Percentiles rank a stretch among this genome's conserved stretches.
Conservation (phyloP, 1,140 invertebrate genomes). For the Neomicropteryx cornuta region DNA sequence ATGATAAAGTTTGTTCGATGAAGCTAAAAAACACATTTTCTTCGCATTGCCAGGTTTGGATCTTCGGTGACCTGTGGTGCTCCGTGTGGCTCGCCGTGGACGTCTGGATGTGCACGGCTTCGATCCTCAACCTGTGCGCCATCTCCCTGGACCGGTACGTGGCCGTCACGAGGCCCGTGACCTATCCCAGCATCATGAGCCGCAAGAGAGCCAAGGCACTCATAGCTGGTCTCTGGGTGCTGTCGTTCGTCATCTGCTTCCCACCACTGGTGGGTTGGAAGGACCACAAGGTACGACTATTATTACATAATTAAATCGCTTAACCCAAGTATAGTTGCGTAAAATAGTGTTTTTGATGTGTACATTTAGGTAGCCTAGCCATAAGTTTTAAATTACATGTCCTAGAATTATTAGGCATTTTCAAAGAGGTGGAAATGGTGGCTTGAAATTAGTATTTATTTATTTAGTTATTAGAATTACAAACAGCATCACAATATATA, state of each 20-base stretch:
- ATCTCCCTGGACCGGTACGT: slow-evolving; percentile 91
- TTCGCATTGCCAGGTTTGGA: slow-evolving; percentile 83
- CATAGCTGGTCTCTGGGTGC: slow-evolving; percentile 84
- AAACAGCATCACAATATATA: too few relatives aligned
- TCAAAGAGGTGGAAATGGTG: too few relatives aligned
- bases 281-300: slow-evolving; percentile 64
- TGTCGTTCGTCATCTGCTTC: slow-evolving; percentile 94
- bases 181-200: slow-evolving; percentile 90
- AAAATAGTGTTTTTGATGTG: background rate
- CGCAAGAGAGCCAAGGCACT: slow-evolving; percentile 75
- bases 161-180: slow-evolving; percentile 86
- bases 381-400: background rate
- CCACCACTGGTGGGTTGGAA: slow-evolving; percentile 93
- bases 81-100: slow-evolving; percentile 88
- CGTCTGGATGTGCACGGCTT: slow-evolving; percentile 93
- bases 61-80: slow-evolving; percentile 86
- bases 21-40: too few relatives aligned
- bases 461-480: too few relatives aligned
- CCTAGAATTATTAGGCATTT: background rate
- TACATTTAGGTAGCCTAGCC: background rate
- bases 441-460: background rate
- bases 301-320: slow-evolving; percentile 3
- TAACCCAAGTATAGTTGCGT: background rate
- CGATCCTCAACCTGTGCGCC: slow-evolving; percentile 85
- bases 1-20: too few relatives aligned